Evolutionary conservation across 2,113 vertebrate genomes (phyloP).

Genomic region (Spheniscus mendiculus): DNA sequence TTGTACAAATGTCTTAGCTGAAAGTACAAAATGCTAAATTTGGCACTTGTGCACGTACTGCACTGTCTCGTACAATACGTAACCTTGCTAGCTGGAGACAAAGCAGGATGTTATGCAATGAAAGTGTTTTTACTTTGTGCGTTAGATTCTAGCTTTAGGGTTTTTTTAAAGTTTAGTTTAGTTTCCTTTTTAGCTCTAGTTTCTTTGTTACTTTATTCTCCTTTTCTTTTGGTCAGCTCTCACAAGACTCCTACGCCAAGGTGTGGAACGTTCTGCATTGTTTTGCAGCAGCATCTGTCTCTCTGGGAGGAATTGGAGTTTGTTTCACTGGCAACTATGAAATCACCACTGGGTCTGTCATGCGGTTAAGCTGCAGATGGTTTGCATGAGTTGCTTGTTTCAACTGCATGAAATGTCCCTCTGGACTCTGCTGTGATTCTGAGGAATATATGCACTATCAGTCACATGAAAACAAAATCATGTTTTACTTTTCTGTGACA

Average conservation of each 20-base stretch:
- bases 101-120: neutral
- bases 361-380: slow-evolving; percentile 70
- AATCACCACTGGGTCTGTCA: slow-evolving; percentile 67
- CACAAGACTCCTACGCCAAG: neutral
- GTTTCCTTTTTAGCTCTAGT: neutral
- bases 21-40: neutral
- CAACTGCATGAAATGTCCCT: slow-evolving; percentile 54
- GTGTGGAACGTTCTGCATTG: slow-evolving; percentile 1
- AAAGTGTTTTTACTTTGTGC: neutral
- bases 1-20: neutral
- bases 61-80: neutral
- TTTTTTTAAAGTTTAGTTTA: neutral
- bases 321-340: slow-evolving; percentile 72
- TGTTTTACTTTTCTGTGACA: slow-evolving; percentile 55
- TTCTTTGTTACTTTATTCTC: neutral
- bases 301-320: slow-evolving; percentile 53
- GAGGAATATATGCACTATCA: slow-evolving; percentile 59
- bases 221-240: slow-evolving; percentile 40
- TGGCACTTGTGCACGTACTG: neutral
- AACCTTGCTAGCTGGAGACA: neutral
- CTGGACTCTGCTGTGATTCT: slow-evolving; percentile 41
- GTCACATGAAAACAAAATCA: slow-evolving; percentile 57
- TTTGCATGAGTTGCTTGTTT: slow-evolving; percentile 64
- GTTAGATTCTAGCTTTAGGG: neutral
- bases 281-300: slow-evolving; percentile 63